Evolutionary conservation across 1,140 invertebrate species (phyloP), one percentile per base, ranked within the genome.

Genomic region (Drosophila guanche): DNA sequence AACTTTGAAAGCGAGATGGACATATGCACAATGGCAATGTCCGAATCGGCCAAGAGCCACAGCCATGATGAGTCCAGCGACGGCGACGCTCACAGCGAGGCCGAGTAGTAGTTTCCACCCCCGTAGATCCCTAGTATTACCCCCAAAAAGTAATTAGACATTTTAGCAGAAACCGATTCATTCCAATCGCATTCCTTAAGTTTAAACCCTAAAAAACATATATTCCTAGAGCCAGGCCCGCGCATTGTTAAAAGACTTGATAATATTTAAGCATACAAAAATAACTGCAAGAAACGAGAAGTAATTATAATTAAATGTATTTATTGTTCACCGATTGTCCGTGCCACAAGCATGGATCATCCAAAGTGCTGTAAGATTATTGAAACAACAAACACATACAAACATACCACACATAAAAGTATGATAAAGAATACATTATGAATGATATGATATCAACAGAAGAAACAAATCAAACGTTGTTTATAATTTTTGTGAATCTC

Each of bases 161-260:
- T 46, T 61, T 59, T 73, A 76, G 72, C 73, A 80, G 67, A 65
- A 52, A 57, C 55, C 56, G 14, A 75, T 54, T 46, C 76, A 86
- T 86, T 85, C 81, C 83, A 48, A 81, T 61, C 53, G 67, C 77
- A 85, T 85, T 85, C 80, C 81, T 81, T 86, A 85, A 76, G 53
- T 59, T 75, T 56, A 16, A 42, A 37, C 20, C 51, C 55, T 71
- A 81, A 76, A 59, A 60, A 52, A 58, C 57, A 83, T 56, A 65
- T 65, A 79, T 85, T 80, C 76, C 66, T 85, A 84, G 58, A 79
- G 59, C 50, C 66, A 73, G 62, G 70, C 75, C 76, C 80, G 58
- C 76, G 65, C 80, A 85, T 85, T 73, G 80, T 84, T 80, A 86
- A 77, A 86, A 85, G 80, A 85, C 80, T 85, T 85, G 80, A 85